These are phyloP conservation scores for Gambusia yucatana DNA, from an alignment of 2,797 vertebrate genomes.

Conservation along the genomic window DNA sequence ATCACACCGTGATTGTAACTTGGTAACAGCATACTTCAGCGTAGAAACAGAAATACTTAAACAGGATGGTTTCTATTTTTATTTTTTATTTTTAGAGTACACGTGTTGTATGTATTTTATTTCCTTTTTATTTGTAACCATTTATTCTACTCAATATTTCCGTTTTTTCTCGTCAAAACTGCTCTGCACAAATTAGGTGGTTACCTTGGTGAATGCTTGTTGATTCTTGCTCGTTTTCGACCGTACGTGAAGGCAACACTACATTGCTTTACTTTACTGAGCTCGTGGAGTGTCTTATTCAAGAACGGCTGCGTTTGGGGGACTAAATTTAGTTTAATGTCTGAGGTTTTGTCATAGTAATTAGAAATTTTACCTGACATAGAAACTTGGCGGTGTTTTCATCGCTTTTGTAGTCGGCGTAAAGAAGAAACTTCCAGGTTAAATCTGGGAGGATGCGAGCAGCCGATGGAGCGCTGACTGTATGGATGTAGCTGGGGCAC, in stretches of 20 bases:
- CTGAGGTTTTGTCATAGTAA: neutral
- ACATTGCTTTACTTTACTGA: constrained; percentile 30
- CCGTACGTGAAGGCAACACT: constrained; percentile 32
- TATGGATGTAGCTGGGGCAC: constrained; percentile 63
- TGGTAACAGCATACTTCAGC: neutral
- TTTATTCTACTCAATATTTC: neutral
- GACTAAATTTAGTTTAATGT: neutral
- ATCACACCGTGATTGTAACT: neutral
- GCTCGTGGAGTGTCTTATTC: neutral
- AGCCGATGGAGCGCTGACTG: constrained; percentile 36
- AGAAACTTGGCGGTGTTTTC: neutral
- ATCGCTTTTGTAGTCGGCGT: neutral
- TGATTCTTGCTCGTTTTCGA: constrained; percentile 15
- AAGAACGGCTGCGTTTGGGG: constrained; percentile 21
- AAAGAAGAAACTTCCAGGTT: constrained; percentile 31
- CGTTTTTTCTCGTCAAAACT: neutral
- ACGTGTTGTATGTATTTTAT: neutral
- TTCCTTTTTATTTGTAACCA: neutral
- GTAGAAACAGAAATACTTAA: neutral
- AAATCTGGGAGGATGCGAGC: constrained; percentile 53
- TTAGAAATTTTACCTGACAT: neutral
- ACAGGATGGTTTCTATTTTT: too few species aligned
- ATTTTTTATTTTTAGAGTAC: neutral
- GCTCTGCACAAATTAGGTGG: neutral
- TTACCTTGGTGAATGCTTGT: constrained; percentile 41